These are phyloP conservation scores for Drosophila nr. fundita DNA, from an alignment of 2,888 invertebrate genomes.

Conservation along the genomic window DNA sequence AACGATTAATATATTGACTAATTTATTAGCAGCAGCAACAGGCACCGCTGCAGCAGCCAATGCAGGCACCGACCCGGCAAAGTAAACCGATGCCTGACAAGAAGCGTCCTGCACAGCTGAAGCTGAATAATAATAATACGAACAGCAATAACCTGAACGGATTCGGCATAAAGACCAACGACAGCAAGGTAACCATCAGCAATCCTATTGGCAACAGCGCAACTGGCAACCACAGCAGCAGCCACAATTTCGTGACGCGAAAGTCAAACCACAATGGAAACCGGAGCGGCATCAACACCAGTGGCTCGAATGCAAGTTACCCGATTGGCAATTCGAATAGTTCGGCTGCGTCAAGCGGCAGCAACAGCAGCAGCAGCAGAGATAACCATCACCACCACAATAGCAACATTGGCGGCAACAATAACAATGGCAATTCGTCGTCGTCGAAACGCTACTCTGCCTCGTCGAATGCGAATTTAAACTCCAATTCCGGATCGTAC, in stretches of 20 bases:
- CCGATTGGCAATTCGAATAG: constrained; percentile 55
- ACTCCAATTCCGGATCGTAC: constrained; percentile 73
- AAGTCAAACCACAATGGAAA: constrained; percentile 43
- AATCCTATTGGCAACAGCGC: constrained; percentile 8
- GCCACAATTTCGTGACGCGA: constrained; percentile 43
- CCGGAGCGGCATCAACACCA: constrained; percentile 25
- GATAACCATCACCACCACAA: constrained; percentile 12
- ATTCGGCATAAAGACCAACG: constrained; percentile 32
- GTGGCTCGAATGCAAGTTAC: constrained; percentile 49
- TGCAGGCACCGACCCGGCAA: constrained; percentile 32
- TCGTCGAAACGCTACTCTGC: constrained; percentile 73
- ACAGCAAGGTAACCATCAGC: constrained; percentile 26
- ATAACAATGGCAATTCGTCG: constrained; percentile 60
- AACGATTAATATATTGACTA: background rate
- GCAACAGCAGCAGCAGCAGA: constrained; percentile 32
- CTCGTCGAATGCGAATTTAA: constrained; percentile 64
- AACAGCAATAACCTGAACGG: constrained; percentile 42
- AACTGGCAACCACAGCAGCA: constrained; percentile 24
- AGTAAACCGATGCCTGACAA: constrained; percentile 51
- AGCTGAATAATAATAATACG: constrained; percentile 36
- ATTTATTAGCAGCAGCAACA: constrained; percentile 9
- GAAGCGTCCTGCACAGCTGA: constrained; percentile 57
- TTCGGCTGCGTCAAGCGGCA: constrained; percentile 27
- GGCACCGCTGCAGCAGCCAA: constrained; percentile 28
- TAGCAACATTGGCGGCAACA: constrained; percentile 34